Evolutionary conservation across 1,140 invertebrate species (phyloP).

Genomic region (Hycleus cichorii): DNA sequence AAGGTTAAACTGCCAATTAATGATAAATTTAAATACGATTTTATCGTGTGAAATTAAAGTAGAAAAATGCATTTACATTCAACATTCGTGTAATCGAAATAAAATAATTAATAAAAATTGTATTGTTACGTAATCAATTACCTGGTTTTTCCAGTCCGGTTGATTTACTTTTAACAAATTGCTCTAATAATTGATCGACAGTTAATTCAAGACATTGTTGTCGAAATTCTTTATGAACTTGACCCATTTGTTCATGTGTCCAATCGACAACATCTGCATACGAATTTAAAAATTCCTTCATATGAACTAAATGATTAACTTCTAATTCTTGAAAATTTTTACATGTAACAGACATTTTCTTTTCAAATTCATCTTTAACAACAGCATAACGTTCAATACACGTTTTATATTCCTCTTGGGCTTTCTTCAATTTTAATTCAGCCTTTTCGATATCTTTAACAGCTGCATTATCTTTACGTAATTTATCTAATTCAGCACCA

Average conservation of each 20-base stretch:
- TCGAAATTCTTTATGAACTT: constrained; percentile 86
- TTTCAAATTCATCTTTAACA: constrained; percentile 87
- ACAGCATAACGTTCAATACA: constrained; percentile 83
- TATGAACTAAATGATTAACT: constrained; percentile 83
- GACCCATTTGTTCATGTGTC: constrained; percentile 82
- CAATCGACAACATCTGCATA: constrained; percentile 83
- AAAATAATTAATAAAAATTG: too few relatives aligned
- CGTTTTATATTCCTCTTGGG: constrained; percentile 86
- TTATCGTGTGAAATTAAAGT: too few relatives aligned
- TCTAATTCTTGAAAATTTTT: constrained; percentile 93
- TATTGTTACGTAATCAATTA: constrained; percentile 35
- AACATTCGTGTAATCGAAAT: too few relatives aligned
- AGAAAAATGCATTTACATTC: too few relatives aligned
- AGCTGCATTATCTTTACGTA: constrained; percentile 83
- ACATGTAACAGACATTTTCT: constrained; percentile 89
- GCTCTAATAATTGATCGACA: constrained; percentile 82
- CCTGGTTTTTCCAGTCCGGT: constrained; percentile 88
- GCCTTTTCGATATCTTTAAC: constrained; percentile 88
- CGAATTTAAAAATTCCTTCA: constrained; percentile 89
- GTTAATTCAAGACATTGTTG: constrained; percentile 84
- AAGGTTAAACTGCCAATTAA: too few relatives aligned
- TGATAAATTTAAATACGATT: too few relatives aligned
- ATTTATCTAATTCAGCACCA: constrained; percentile 76
- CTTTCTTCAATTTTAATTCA: constrained; percentile 84
- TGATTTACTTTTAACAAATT: constrained; percentile 84